A percentile compares a stretch with the other conserved stretches of the same genome.
These are phyloP conservation scores for Hyposoter didymator DNA, from an alignment of 2,888 invertebrate species.

Conservation along the genomic window DNA sequence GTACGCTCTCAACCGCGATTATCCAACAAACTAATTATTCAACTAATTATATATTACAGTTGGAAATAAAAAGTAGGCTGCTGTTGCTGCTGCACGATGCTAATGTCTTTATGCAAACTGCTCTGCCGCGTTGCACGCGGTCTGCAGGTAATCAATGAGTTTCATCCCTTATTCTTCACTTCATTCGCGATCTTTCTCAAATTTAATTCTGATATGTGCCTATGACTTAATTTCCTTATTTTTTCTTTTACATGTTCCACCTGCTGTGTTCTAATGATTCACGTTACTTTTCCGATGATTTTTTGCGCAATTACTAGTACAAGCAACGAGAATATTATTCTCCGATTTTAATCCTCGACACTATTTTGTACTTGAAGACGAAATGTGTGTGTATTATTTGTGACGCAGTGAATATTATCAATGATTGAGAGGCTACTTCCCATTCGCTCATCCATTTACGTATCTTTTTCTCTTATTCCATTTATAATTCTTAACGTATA, in stretches of 20 bases:
- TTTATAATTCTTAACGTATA: neutral
- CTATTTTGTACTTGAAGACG: slow-evolving; percentile 76
- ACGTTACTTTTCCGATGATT: neutral
- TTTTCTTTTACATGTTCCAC: slow-evolving; percentile 17
- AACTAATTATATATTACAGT: neutral
- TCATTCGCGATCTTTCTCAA: slow-evolving; percentile 7
- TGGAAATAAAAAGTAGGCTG: neutral
- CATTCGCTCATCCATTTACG: neutral
- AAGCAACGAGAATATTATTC: slow-evolving; percentile 11
- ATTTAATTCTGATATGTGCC: slow-evolving; percentile 59
- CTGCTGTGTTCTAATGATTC: slow-evolving; percentile 29
- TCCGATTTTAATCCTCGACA: neutral
- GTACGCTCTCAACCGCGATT: neutral
- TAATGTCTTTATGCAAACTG: neutral
- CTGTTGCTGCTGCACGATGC: neutral
- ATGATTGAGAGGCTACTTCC: slow-evolving; percentile 28
- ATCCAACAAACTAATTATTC: neutral
- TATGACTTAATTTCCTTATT: slow-evolving; percentile 36
- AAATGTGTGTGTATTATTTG: slow-evolving; percentile 74
- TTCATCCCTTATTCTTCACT: slow-evolving; percentile 20
- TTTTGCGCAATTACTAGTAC: neutral
- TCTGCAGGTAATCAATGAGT: slow-evolving; percentile 41
- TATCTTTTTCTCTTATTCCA: neutral
- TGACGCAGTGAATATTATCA: slow-evolving; percentile 38
- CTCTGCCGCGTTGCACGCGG: slow-evolving; percentile 41